Percentiles rank a stretch among this genome's conserved stretches.
These are phyloP conservation scores for Aradophagus sp. DNA, from an alignment of 1,140 invertebrate genomes.

Conservation along the genomic window DNA sequence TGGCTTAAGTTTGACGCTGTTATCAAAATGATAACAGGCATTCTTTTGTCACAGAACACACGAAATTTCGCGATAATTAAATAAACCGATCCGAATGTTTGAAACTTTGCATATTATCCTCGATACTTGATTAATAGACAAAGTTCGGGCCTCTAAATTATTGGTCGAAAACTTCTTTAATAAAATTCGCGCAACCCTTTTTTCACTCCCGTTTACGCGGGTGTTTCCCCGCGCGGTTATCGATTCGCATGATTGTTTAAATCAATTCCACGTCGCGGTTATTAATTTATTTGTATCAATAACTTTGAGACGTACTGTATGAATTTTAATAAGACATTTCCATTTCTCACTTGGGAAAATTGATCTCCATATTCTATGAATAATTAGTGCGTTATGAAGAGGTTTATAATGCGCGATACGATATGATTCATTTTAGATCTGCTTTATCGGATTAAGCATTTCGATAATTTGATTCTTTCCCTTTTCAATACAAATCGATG, in stretches of 20 bases:
- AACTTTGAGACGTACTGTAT: conserved; percentile 39
- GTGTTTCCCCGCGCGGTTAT: conserved; percentile 4
- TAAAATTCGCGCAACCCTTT: conserved; percentile 21
- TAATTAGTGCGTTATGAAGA: conserved; percentile 49
- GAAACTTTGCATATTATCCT: conserved; percentile 44
- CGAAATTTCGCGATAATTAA: conserved; percentile 39
- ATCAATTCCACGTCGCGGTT: conserved; percentile 19
- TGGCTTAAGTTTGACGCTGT: conserved; percentile 30
- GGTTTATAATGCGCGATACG: conserved; percentile 32
- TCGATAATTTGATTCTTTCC: conserved; percentile 7
- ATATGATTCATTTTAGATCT: conserved; percentile 28
- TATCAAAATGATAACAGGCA: conserved; percentile 23
- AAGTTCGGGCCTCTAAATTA: conserved; percentile 31
- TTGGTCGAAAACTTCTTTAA: conserved; percentile 33
- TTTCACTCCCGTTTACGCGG: conserved; percentile 1
- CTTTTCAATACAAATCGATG: conserved; percentile 22
- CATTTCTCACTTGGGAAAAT: conserved; percentile 48
- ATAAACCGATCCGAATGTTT: conserved; percentile 32
- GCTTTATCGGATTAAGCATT: conserved; percentile 23
- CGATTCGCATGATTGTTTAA: conserved; percentile 25
- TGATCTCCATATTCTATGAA: conserved; percentile 56
- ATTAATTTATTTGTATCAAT: conserved; percentile 56
- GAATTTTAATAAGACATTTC: conserved; percentile 55
- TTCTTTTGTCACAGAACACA: conserved; percentile 35
- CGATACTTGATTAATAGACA: conserved; percentile 49